Conservation (phyloP, 2,797 vertebrate genomes). For the Falco biarmicus region DNA sequence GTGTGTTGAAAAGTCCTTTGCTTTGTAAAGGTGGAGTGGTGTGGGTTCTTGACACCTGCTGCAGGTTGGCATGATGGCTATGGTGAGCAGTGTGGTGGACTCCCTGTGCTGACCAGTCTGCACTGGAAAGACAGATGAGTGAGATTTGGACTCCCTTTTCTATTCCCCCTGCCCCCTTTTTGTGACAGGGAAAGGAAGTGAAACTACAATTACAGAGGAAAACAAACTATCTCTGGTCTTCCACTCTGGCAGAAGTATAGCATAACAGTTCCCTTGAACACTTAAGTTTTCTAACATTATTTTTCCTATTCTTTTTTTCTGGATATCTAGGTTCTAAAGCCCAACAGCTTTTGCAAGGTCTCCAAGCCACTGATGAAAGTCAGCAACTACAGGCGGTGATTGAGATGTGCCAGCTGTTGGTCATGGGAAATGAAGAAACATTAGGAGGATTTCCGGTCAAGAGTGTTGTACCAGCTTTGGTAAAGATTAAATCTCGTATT, state of each 20-base stretch:
- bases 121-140: constrained; percentile 30
- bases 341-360: constrained; percentile 96
- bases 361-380: constrained; percentile 98
- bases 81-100: constrained; percentile 43
- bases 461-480: constrained; percentile 97
- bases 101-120: constrained; percentile 33
- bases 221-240: constrained; percentile 50
- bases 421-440: constrained; percentile 99
- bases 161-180: background rate
- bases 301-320: background rate
- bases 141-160: constrained; percentile 9
- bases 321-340: constrained; percentile 92
- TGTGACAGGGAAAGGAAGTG: constrained; percentile 57
- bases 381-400: constrained; percentile 98
- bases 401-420: constrained; percentile 98
- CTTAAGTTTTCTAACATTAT: background rate
- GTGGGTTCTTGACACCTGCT: constrained; percentile 17
- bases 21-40: background rate
- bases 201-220: constrained; percentile 58
- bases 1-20: background rate
- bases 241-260: constrained; percentile 27
- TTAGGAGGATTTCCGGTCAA: constrained; percentile 98
- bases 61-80: constrained; percentile 45
- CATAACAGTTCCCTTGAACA: background rate
- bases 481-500: constrained; percentile 66